Percentiles rank a stretch among this genome's conserved stretches.
These are phyloP conservation scores for Orcinus orca DNA, from an alignment of 2,113 vertebrate species.

Conservation along the genomic window DNA sequence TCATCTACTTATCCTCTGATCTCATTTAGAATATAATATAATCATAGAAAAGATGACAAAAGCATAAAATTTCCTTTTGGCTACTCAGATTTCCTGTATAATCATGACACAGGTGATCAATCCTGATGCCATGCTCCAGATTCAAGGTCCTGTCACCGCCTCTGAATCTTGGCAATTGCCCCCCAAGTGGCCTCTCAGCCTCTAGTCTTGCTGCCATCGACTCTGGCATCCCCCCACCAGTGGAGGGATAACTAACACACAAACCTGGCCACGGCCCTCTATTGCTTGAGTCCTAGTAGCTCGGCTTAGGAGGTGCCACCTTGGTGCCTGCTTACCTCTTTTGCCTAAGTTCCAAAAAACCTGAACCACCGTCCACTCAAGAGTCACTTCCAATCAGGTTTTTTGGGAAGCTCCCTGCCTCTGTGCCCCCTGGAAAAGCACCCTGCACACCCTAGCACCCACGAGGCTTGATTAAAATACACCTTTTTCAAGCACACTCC, in stretches of 20 bases:
- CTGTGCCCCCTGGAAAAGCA: not conserved
- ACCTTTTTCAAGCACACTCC: not conserved
- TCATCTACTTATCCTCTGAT: not conserved
- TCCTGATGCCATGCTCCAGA: not conserved
- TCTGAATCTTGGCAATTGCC: not conserved
- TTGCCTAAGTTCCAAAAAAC: not conserved
- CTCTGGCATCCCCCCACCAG: not conserved
- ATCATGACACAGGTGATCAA: not conserved
- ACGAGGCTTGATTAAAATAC: too few relatives aligned
- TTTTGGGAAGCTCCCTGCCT: not conserved
- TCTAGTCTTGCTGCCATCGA: not conserved
- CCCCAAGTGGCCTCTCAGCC: not conserved
- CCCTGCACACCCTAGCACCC: not conserved
- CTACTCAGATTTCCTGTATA: not conserved
- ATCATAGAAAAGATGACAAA: not conserved
- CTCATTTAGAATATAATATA: not conserved
- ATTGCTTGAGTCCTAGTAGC: not conserved
- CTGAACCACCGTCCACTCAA: not conserved
- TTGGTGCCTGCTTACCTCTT: not conserved
- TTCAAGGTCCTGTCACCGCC: not conserved
- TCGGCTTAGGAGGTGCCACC: not conserved
- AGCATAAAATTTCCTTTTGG: not conserved
- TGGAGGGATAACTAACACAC: not conserved
- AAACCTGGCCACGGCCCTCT: not conserved
- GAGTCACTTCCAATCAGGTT: not conserved